Evolutionary conservation across 2,113 vertebrate genomes (phyloP).

Genomic region (Dicentrarchus labrax): DNA sequence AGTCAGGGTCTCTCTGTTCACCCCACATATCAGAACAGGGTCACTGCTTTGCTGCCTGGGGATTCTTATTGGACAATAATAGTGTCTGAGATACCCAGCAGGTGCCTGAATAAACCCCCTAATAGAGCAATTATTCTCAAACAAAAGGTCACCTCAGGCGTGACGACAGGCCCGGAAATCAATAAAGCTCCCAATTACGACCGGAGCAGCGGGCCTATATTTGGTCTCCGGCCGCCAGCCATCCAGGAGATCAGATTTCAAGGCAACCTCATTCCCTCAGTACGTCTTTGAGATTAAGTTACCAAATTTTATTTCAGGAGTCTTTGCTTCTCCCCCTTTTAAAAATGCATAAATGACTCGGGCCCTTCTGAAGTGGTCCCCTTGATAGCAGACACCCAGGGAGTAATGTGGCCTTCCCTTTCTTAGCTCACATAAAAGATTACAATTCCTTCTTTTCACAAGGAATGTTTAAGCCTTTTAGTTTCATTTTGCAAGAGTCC

Average conservation of each 20-base stretch:
- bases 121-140: slow-evolving; percentile 87
- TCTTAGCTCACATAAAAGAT: slow-evolving; percentile 19
- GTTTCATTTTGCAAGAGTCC: not conserved
- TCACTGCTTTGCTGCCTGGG: slow-evolving; percentile 60
- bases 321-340: slow-evolving; percentile 23
- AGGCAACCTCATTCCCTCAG: slow-evolving; percentile 51
- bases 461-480: not conserved
- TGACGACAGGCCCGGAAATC: slow-evolving; percentile 82
- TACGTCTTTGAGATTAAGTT: slow-evolving; percentile 62
- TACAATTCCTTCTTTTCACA: not conserved
- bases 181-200: slow-evolving; percentile 83
- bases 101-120: slow-evolving; percentile 82
- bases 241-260: slow-evolving; percentile 70
- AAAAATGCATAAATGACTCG: slow-evolving; percentile 58
- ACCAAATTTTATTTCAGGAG: slow-evolving; percentile 53
- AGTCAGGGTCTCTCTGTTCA: slow-evolving; percentile 30
- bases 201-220: slow-evolving; percentile 57
- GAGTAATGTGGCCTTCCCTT: slow-evolving; percentile 22
- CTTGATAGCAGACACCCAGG: slow-evolving; percentile 14
- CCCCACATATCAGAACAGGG: slow-evolving; percentile 66
- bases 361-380: slow-evolving; percentile 16
- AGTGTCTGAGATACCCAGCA: slow-evolving; percentile 76
- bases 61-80: slow-evolving; percentile 80
- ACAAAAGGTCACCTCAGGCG: slow-evolving; percentile 85
- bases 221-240: slow-evolving; percentile 58